These are phyloP conservation scores for Platynereis dumerilii DNA, from an alignment of 2,888 invertebrate species.

Conservation along the genomic window DNA sequence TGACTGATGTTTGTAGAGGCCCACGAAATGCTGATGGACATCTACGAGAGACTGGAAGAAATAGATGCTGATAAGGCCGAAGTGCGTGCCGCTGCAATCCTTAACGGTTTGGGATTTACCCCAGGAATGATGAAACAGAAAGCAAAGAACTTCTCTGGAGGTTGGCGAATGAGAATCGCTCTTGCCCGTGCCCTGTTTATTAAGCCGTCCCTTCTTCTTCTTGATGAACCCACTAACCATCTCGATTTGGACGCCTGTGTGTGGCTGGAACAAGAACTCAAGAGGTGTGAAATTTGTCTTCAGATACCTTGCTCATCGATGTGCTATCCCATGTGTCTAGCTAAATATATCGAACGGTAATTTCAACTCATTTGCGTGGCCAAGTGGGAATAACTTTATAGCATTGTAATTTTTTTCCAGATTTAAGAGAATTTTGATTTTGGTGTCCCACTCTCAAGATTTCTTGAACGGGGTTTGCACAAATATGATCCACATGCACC, in stretches of 20 bases:
- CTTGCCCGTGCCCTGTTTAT: slow-evolving; percentile 69
- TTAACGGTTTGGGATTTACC: slow-evolving; percentile 95
- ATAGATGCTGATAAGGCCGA: slow-evolving; percentile 95
- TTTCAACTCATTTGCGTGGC: too few relatives aligned
- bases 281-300: too few relatives aligned
- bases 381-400: too few relatives aligned
- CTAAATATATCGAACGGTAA: too few relatives aligned
- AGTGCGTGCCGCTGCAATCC: slow-evolving; percentile 89
- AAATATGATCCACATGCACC: slow-evolving; percentile 94
- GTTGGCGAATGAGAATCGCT: slow-evolving; percentile 72
- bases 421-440: slow-evolving; percentile 94
- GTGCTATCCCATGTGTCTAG: too few relatives aligned
- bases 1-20: slow-evolving; percentile 69
- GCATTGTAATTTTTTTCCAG: slow-evolving; percentile 63
- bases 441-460: slow-evolving; percentile 99
- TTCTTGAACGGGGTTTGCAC: slow-evolving; percentile 92
- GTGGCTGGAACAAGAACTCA: slow-evolving; percentile 98
- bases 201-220: slow-evolving; percentile 68
- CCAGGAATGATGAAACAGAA: slow-evolving; percentile 67
- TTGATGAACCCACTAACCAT: slow-evolving; percentile 71
- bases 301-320: too few relatives aligned
- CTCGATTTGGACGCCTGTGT: slow-evolving; percentile 92
- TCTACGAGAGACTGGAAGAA: slow-evolving; percentile 97
- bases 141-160: slow-evolving; percentile 64
- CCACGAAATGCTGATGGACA: slow-evolving; percentile 91